Base-by-base conservation (phyloP, 2,113 vertebrate species). In the Arenaria interpres region DNA sequence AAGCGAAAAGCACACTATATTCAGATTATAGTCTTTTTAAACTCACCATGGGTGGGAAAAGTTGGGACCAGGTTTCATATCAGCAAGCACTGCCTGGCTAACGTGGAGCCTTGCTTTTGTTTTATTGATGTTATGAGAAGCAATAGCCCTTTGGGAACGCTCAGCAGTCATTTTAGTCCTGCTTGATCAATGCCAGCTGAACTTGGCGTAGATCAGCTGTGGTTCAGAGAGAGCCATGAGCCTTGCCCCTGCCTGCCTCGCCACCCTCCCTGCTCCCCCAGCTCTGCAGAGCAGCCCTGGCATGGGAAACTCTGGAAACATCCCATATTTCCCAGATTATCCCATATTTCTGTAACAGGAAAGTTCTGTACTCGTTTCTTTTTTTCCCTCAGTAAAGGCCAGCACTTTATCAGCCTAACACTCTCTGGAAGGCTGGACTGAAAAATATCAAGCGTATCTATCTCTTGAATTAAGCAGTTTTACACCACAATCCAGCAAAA, bases 111-210 rank as follows among this genome's bases (percentile, higher is more conserved):
- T 17, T 50, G 63, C 8, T 84, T 86, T 82, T 62, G 12, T 90
- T 85, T 51, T 35, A 56, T 48, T 71, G 77, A 37, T 25, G 16
- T 43, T 71, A 51, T 51, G 53, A 71, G 91, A 71, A 95, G 51
- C 30, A 72, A 73, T 30, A 91, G 74, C 41, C 85, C 86, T 75
- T 97, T 76, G 77, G 83, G 81, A 89, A 76, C 6, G 80, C 94
- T 76, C 59, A 75, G 53, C 45, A 82, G 72, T 78, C 92, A 90
- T 77, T 95, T 89, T 50, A 76, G 73, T 68, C 96, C 88, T 89
- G 89, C 72, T 90, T 64, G 94, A 96, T 96, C 64, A 32, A 5
- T 27, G 25, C 22, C 46, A 88, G 35, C 62, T 88, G 69, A 88
- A 71, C 15, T 35, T 28, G n/a, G 12, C 8, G 41, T 15, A 53